Conservation (phyloP, 2,888 invertebrate species). For the Hoplodrina ambigua region DNA sequence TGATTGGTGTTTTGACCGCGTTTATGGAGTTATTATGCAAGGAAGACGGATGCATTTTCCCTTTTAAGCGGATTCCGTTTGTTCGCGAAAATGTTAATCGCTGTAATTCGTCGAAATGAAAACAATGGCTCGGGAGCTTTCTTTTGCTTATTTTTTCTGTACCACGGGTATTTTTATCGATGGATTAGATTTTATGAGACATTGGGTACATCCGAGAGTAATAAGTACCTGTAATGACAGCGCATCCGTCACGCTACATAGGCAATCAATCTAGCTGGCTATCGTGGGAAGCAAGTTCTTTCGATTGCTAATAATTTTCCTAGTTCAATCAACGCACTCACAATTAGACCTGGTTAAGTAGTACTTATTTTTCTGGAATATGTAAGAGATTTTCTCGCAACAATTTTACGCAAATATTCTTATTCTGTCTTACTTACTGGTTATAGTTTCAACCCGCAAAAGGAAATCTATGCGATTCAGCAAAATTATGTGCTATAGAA, state of each 20-base stretch:
- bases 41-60: constrained; percentile 61
- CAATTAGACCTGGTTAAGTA: not conserved
- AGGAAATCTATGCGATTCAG: too few relatives aligned
- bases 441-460: too few relatives aligned
- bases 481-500: too few relatives aligned
- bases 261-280: constrained; percentile 50
- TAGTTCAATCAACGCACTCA: constrained; percentile 19
- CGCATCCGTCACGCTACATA: constrained; percentile 67
- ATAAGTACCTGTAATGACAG: constrained; percentile 61
- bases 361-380: not conserved
- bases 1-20: constrained; percentile 66
- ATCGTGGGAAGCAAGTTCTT: constrained; percentile 65
- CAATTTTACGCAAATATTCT: not conserved
- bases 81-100: constrained; percentile 44
- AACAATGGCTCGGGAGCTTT: constrained; percentile 33
- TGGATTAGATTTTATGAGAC: constrained; percentile 23
- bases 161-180: constrained; percentile 33
- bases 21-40: constrained; percentile 66
- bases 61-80: constrained; percentile 53
- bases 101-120: constrained; percentile 40
- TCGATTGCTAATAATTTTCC: constrained; percentile 26
- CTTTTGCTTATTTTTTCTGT: constrained; percentile 18
- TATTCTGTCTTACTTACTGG: not conserved
- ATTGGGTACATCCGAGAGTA: constrained; percentile 53
- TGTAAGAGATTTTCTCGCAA: not conserved